Percentiles rank a stretch among this genome's conserved stretches.
Conservation (phyloP, 2,113 vertebrate genomes). For the Megalops atlanticus region DNA sequence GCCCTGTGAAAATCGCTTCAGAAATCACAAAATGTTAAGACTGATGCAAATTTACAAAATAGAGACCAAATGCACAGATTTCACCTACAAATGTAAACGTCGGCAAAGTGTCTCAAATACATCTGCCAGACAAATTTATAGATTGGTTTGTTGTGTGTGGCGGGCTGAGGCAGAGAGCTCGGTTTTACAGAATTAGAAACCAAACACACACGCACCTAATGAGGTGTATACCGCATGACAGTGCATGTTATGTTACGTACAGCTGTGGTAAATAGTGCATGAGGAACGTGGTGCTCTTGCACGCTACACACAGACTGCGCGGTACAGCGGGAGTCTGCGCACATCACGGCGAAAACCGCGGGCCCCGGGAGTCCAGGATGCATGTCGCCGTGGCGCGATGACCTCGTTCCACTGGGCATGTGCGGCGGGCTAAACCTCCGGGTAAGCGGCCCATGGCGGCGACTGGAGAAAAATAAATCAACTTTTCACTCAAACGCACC, state of each 20-base stretch:
- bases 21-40: too few species aligned
- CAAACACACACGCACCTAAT: background rate
- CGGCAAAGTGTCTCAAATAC: too few species aligned
- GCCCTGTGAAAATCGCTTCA: too few species aligned
- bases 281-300: background rate
- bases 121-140: background rate
- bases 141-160: background rate
- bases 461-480: background rate
- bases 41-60: too few species aligned
- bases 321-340: background rate
- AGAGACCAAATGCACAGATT: too few species aligned
- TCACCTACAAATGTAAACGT: too few species aligned
- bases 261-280: background rate
- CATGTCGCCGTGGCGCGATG: background rate
- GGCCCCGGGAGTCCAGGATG: background rate
- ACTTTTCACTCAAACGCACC: background rate
- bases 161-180: background rate
- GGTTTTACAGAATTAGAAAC: background rate
- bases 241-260: background rate
- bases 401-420: background rate
- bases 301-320: background rate
- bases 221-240: background rate
- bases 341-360: background rate
- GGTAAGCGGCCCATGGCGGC: background rate
- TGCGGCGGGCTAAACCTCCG: background rate